Conservation (phyloP, 2,888 invertebrate species). For the Acrobasis suavella region DNA sequence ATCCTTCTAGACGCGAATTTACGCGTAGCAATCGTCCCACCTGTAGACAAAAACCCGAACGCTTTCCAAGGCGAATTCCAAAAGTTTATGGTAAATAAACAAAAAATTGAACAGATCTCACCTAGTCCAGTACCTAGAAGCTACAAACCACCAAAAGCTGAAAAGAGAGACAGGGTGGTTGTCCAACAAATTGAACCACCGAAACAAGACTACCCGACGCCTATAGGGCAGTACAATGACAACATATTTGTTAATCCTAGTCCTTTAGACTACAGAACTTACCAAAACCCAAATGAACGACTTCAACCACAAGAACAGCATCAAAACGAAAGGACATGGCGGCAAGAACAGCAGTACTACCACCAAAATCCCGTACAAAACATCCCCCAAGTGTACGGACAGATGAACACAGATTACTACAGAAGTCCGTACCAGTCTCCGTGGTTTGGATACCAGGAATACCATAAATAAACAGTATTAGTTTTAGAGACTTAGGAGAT, state of each 20-base stretch:
- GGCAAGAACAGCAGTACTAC: conserved; percentile 40
- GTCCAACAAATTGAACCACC: conserved; percentile 38
- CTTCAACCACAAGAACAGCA: conserved; percentile 34
- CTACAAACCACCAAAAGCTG: conserved; percentile 27
- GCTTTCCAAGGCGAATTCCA: conserved; percentile 71
- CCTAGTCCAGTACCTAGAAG: conserved; percentile 4
- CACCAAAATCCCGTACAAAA: conserved; percentile 42
- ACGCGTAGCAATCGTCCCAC: conserved; percentile 51
- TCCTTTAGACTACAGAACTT: conserved; percentile 59
- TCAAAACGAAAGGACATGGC: conserved; percentile 45
- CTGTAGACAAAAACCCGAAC: conserved; percentile 67
- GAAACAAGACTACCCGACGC: conserved; percentile 47
- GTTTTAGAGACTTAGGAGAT: conserved; percentile 18
- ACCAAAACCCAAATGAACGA: conserved; percentile 34
- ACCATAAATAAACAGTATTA: conserved; percentile 57
- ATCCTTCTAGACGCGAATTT: conserved; percentile 41
- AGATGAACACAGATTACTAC: conserved; percentile 54
- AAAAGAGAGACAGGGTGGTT: conserved; percentile 33
- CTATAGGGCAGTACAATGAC: conserved; percentile 71
- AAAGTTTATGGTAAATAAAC: conserved; percentile 59
- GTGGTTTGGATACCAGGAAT: conserved; percentile 51
- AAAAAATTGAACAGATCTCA: conserved; percentile 1
- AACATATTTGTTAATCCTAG: conserved; percentile 58
- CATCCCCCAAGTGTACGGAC: conserved; percentile 47
- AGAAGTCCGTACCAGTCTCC: conserved; percentile 68